Base-by-base conservation (phyloP, 2,888 invertebrate genomes). In the Carcina quercana region DNA sequence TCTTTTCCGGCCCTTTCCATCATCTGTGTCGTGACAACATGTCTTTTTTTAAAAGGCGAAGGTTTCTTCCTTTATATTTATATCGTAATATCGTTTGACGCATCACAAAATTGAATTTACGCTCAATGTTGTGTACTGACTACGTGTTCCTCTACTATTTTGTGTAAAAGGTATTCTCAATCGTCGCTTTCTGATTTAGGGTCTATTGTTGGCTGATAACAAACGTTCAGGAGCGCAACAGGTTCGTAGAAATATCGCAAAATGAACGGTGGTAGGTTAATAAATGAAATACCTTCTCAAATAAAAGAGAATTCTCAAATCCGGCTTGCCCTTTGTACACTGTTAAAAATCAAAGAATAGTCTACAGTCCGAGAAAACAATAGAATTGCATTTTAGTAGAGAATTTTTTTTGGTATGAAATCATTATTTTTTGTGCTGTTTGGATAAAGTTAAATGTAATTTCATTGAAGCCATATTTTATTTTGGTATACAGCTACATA, bases 71-170 rank as follows among this genome's bases (percentile, higher is more conserved):
- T 13, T 27, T 15, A 30, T 12, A 22, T 30, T 35, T 35, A 26
- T 30, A 47, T 47, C 32, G 45, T 59, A 57, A 59, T 59, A 58
- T 45, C 44, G 50, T 54, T 59, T 53, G 57, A 58, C 59, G 55
- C 53, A 58, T 60, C 57, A 45, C 45, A 35, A 59, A 64, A 65
- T 62, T 63, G 57, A 57, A 52, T 62, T 65, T 57, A 44, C 43
- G 50, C 49, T 43, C 51, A 52, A 53, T 55, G 53, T 58, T 60
- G 56, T 50, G 50, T 53, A 50, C 53, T 32, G 36, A 41, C 44
- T 37, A 36, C 29, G 35, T 24, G 43, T 53, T 58, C 52, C 47
- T 42, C 40, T 35, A 34, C 34, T 28, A 37, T 30, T 25, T 11
- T 3, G 24, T n/a, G 12, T 14, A 26, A 11, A 30, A 15, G 21